Base-by-base conservation (phyloP, 2,797 vertebrate genomes). In the Intellagama lesueurii region DNA sequence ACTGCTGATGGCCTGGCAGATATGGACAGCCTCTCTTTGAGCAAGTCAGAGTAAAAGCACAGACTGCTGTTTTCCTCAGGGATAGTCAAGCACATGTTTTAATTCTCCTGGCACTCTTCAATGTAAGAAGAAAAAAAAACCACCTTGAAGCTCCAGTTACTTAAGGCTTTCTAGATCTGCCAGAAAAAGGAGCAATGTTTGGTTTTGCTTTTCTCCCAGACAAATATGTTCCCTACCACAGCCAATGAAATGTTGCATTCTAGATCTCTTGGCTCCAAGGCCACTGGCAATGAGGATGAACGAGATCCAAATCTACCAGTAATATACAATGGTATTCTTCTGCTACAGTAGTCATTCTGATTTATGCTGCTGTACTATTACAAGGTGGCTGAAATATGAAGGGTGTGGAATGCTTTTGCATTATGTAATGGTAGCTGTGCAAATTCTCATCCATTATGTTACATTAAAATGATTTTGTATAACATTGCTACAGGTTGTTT, bases 311-410 rank as follows among this genome's bases (percentile, higher is more conserved):
- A 85, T 32, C 49, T 16, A 64, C 49, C 52, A 73, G 16, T 32
- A 12, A 0, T 2, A 26, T 72, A 11, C 26, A 72, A 24, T 69
- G 89, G 89, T 90, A 90, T 91, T 90, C 52, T 2, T 77, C 81
- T 90, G 32, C 80, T 84, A 16, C 86, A 40, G 4, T 85, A 83
- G 5, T 79, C 86, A 19, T 90, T 93, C 80, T 32, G 7, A 87
- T 91, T 91, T 17, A 4, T 88, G 72, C 4, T 92, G 86, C 52
- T 83, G 0, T 86, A 5, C 87, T 2, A 91, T 93, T 87, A 16
- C 44, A 86, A 8, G 44, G 35, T 8, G 0, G 0, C 69, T 32
- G 47, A 86, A 90, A 91, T 88, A 7, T 2, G 47, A 80, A 69
- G 7, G 8, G 47, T 7, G 35, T 83, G 16, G 8, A 89, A 89